Evolutionary conservation across 2,113 vertebrate species (phyloP).

Genomic region (Cyphotilapia sp.): DNA sequence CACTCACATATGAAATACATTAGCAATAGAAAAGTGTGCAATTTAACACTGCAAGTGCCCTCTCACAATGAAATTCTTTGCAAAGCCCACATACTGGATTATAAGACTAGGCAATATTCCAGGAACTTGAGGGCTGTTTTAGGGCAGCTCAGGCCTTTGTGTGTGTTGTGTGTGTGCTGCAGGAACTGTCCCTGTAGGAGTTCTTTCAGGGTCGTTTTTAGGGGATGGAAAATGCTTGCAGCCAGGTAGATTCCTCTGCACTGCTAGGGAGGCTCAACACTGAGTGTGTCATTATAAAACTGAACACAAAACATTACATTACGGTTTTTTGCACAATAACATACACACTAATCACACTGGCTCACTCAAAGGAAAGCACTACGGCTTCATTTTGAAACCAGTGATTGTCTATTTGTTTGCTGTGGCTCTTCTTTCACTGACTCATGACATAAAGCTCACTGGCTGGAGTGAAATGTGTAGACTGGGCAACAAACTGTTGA

Average conservation of each 20-base stretch:
- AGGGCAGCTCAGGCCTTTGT: neutral
- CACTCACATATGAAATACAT: neutral
- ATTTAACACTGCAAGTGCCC: neutral
- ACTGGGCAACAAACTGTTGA: neutral
- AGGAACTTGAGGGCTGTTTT: neutral
- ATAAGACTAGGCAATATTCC: neutral
- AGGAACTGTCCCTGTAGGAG: neutral
- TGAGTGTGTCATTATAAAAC: neutral
- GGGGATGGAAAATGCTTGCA: neutral
- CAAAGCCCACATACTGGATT: neutral
- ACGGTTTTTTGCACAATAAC: neutral
- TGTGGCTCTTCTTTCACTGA: neutral
- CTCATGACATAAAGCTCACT: neutral
- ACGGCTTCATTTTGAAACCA: neutral
- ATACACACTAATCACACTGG: neutral
- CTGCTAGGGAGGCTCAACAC: neutral
- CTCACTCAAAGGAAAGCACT: neutral
- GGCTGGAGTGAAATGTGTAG: neutral
- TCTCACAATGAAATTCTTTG: neutral
- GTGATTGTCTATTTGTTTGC: neutral
- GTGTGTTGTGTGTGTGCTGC: neutral
- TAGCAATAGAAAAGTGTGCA: neutral
- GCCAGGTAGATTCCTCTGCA: neutral
- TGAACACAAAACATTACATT: neutral
- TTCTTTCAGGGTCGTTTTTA: neutral